A percentile compares a stretch with the other conserved stretches of the same genome.
phyloP scores from a whole-genome alignment of 2,113 vertebrate genomes.

The Apistogramma diplotaenia region DNA sequence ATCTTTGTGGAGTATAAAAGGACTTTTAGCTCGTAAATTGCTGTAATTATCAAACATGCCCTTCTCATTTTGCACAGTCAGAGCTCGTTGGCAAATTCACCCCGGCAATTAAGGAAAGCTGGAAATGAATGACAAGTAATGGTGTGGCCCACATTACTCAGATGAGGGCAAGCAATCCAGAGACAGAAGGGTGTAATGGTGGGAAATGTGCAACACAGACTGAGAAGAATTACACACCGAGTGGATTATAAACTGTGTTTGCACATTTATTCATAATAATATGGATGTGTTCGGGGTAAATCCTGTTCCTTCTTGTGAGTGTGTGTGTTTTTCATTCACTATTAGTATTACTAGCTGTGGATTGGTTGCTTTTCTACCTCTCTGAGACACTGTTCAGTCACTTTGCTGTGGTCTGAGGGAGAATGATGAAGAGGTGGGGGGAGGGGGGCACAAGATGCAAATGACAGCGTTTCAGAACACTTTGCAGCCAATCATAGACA shows the following conservation, averaged over 20 bases:
- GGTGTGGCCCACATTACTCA: constrained; percentile 31
- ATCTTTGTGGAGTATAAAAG: constrained; percentile 50
- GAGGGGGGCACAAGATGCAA: constrained; percentile 25
- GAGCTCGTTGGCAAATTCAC: constrained; percentile 89
- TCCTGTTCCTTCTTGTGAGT: background rate
- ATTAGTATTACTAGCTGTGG: constrained; percentile 23
- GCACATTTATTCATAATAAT: constrained; percentile 4
- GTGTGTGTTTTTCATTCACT: constrained; percentile 10
- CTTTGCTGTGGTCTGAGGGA: constrained; percentile 51
- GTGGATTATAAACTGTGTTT: constrained; percentile 5
- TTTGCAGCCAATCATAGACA: constrained; percentile 47
- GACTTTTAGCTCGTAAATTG: constrained; percentile 86
- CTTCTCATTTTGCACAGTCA: constrained; percentile 92
- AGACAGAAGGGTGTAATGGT: constrained; percentile 20
- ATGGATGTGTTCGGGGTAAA: background rate
- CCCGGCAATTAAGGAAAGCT: constrained; percentile 89
- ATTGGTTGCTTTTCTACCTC: background rate
- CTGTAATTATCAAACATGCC: constrained; percentile 92
- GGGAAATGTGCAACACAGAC: constrained; percentile 27
- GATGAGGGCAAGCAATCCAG: constrained; percentile 23
- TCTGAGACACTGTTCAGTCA: constrained; percentile 2
- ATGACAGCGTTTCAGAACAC: constrained; percentile 46
- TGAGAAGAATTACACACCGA: background rate
- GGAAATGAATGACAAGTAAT: constrained; percentile 85
- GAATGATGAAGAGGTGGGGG: background rate